Conservation (phyloP, 1,140 invertebrate genomes). For the Drosophila neocordata region DNA sequence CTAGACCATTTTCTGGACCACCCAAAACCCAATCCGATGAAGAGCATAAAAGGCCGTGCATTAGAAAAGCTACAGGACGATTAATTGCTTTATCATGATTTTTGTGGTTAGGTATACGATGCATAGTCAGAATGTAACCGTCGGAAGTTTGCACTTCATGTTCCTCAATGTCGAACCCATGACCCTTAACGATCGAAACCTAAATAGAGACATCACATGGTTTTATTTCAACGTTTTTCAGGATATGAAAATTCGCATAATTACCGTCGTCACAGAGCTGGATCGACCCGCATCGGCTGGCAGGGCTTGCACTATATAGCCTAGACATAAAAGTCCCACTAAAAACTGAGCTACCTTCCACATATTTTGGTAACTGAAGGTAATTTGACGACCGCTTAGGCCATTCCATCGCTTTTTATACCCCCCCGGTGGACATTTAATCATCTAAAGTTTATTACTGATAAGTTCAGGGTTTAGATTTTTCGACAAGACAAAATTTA, state of each 20-base stretch:
- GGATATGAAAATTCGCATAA: neutral
- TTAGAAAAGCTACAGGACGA: conserved; percentile 84
- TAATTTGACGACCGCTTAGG: conserved; percentile 27
- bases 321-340: conserved; percentile 25
- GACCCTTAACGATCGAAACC: conserved; percentile 42
- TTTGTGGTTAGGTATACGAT: conserved; percentile 85
- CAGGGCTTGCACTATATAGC: conserved; percentile 29
- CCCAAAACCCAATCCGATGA: conserved; percentile 89
- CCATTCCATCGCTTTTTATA: conserved; percentile 38
- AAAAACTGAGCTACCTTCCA: conserved; percentile 31
- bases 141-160: conserved; percentile 88
- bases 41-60: conserved; percentile 90
- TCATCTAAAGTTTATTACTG: conserved; percentile 19
- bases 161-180: conserved; percentile 86
- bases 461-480: conserved; percentile 43
- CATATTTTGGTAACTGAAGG: conserved; percentile 17
- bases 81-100: conserved; percentile 32
- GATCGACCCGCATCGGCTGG: conserved; percentile 44
- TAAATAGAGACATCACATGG: conserved; percentile 1
- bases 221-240: neutral
- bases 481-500: conserved; percentile 27
- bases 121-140: conserved; percentile 88
- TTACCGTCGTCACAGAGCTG: conserved; percentile 61
- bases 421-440: conserved; percentile 38
- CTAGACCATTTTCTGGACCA: conserved; percentile 86